These are phyloP conservation scores for Clistopyga incitator DNA, from an alignment of 2,888 invertebrate genomes.

Conservation along the genomic window DNA sequence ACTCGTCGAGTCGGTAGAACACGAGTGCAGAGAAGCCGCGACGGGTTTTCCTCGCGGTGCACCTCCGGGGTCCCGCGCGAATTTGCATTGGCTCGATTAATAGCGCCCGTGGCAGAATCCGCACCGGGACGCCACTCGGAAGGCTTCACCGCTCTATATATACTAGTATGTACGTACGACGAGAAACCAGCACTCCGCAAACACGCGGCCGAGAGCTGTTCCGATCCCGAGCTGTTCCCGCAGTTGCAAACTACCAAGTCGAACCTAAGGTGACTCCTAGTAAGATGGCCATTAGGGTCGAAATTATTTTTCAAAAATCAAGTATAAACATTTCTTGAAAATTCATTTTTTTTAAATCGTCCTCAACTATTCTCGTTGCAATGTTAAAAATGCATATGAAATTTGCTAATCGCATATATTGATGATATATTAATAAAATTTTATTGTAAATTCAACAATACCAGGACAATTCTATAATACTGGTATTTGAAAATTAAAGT, in stretches of 20 bases:
- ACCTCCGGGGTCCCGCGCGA: constrained; percentile 16
- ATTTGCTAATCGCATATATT: no score
- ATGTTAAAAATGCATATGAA: no score
- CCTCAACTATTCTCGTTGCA: no score
- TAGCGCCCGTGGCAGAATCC: constrained; percentile 50
- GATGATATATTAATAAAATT: no score
- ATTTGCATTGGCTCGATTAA: constrained; percentile 56
- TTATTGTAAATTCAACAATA: no score
- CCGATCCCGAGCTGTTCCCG: constrained; percentile 21
- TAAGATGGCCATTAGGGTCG: background rate
- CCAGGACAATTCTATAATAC: no score
- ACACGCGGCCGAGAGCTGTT: constrained; percentile 32
- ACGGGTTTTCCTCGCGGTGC: constrained; percentile 40
- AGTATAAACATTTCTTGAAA: background rate
- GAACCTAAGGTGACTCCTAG: background rate
- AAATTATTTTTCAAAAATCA: no score
- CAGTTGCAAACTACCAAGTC: constrained; percentile 35
- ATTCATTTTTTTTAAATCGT: no score
- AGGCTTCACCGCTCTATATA: constrained; percentile 3
- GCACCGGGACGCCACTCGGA: constrained; percentile 26
- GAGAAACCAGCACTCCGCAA: constrained; percentile 45
- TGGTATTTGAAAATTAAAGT: no score
- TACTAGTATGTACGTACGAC: constrained; percentile 7
- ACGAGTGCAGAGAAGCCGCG: constrained; percentile 44
- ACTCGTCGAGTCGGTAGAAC: constrained; percentile 36